phyloP scores from a whole-genome alignment of 2,888 invertebrate genomes.

The Drosophila barbarae region DNA sequence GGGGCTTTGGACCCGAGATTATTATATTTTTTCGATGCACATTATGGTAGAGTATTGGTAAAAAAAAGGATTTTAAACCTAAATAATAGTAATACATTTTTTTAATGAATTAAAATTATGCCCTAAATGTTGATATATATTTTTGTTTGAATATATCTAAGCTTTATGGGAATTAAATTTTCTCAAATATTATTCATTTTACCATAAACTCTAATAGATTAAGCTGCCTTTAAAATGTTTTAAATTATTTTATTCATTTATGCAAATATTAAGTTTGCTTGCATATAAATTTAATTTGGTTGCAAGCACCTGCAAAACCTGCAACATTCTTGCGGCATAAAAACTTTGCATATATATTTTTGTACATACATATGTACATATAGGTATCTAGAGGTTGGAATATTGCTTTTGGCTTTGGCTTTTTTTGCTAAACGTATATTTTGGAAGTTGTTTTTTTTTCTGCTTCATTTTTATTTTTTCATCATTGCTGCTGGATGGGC shows the following conservation, averaged over 20 bases:
- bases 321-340: constrained; percentile 61
- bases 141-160: too few species aligned
- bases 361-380: background rate
- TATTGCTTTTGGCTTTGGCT: constrained; percentile 22
- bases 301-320: constrained; percentile 41
- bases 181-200: too few species aligned
- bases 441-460: background rate
- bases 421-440: constrained; percentile 13
- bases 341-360: background rate
- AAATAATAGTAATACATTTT: too few species aligned
- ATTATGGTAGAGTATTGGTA: background rate
- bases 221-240: too few species aligned
- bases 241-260: background rate
- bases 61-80: background rate
- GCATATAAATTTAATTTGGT: constrained; percentile 7
- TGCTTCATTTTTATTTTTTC: constrained; percentile 19
- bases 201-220: too few species aligned
- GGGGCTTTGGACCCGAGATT: too few species aligned
- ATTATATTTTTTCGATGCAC: background rate
- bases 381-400: constrained; percentile 9
- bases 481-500: constrained; percentile 11
- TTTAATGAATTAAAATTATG: too few species aligned
- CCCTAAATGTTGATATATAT: too few species aligned
- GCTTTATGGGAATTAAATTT: too few species aligned
- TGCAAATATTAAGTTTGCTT: background rate